Evolutionary conservation across 2,888 invertebrate species (phyloP), one percentile per base, ranked within the genome.

Genomic region (Miltochrista miniata): DNA sequence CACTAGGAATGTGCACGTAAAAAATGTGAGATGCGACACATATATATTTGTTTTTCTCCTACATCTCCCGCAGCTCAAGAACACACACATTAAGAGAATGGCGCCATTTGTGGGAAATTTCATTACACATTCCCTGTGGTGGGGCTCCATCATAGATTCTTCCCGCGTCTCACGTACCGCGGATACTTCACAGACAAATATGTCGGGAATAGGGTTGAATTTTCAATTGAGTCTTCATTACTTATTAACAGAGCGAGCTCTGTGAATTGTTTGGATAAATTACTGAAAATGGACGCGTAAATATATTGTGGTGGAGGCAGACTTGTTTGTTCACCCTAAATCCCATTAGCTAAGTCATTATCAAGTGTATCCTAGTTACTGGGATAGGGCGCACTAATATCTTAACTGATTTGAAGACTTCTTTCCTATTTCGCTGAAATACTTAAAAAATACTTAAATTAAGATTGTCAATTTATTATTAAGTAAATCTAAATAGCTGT

Each of bases 91-190:
- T 81, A 78, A 73, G 74, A 74, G 76, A 79, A 79, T 72, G 68
- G 71, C 59, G 68, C 74, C 76, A 76, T 82, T 81, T 77, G 77
- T 58, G 71, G 75, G 55, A 81, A 82, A 82, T 82, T 82, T 82
- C 82, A 82, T 82, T 82, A 81, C 77, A 78, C 72, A 82, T 79
- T 76, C 77, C 71, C 64, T 62, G 66, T 67, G 74, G 71, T 65
- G 71, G 71, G 75, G 70, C 51, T 78, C 75, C 72, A 73, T 80
- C 76, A 78, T 73, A 76, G 74, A 79, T 80, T 79, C 80, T 78
- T 74, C 66, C 68, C 69, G 68, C 68, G 66, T 71, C 70, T 63
- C 67, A 59, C 72, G 69, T 69, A 66, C 70, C 74, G 59, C 66
- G 69, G 74, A 76, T 75, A 72, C 76, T 75, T 70, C 64, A 46